phyloP scores from a whole-genome alignment of 2,113 vertebrate species.

The Tetraodon nigroviridis region DNA sequence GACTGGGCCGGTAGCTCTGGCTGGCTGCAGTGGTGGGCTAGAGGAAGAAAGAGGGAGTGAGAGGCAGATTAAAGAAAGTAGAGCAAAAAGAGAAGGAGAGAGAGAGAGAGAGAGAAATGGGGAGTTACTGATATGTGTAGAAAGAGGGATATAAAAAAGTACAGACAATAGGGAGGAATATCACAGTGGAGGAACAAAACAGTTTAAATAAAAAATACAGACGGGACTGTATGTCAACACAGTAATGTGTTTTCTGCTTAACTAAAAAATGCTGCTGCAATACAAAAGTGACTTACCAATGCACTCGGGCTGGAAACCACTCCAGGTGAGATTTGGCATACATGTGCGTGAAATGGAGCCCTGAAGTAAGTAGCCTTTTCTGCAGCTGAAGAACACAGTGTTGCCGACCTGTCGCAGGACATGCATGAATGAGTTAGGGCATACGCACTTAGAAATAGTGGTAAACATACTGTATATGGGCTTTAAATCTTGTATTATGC shows the following conservation, averaged over 20 bases:
- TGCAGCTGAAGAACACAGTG: conserved; percentile 88
- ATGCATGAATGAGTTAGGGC: not conserved
- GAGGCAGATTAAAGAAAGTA: conserved; percentile 4
- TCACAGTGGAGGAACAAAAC: not conserved
- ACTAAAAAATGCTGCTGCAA: conserved; percentile 1
- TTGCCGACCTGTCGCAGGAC: conserved; percentile 77
- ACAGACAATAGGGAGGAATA: conserved; percentile 7
- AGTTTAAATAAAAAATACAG: not conserved
- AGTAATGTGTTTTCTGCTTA: not conserved
- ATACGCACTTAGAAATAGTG: not conserved
- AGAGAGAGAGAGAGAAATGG: not conserved
- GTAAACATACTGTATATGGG: not conserved
- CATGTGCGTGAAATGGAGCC: conserved; percentile 94
- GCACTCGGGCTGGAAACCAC: conserved; percentile 89
- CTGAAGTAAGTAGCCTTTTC: conserved; percentile 94
- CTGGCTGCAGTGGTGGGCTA: conserved; percentile 94
- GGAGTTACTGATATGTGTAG: not conserved
- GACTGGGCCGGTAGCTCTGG: conserved; percentile 87
- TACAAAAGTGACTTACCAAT: conserved; percentile 75
- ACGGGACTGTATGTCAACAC: not conserved
- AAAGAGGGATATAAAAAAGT: not conserved
- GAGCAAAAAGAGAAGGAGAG: not conserved
- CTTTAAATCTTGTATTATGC: too few relatives aligned
- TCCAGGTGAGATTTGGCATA: conserved; percentile 96
- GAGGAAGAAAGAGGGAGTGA: not conserved